These are phyloP conservation scores for Marmota monax DNA, from an alignment of 2,113 vertebrate species.

Conservation along the genomic window DNA sequence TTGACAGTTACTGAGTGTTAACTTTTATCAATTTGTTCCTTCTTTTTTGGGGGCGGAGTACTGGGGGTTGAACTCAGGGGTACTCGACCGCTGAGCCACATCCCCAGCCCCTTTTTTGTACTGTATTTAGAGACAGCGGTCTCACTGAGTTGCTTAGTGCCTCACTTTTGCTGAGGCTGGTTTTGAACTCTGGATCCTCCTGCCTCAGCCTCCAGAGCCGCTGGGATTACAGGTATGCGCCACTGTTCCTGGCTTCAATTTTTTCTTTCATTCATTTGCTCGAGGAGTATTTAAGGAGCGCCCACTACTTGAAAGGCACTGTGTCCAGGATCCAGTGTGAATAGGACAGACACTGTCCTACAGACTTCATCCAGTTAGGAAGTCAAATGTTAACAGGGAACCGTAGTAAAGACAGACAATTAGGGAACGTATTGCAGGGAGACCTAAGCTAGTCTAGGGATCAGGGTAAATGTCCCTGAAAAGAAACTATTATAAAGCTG, in stretches of 20 bases:
- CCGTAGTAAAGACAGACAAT: neutral
- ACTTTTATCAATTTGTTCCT: neutral
- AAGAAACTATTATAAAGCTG: neutral
- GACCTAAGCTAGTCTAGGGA: neutral
- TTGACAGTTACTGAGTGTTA: neutral
- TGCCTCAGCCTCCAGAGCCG: too few species aligned
- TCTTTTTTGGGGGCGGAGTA: too few species aligned
- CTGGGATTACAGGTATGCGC: too few species aligned
- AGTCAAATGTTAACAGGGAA: constrained; percentile 8
- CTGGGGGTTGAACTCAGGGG: too few species aligned
- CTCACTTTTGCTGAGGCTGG: too few species aligned
- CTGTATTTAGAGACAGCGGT: too few species aligned
- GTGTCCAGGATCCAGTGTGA: neutral
- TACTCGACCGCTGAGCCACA: too few species aligned
- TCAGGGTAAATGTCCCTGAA: neutral
- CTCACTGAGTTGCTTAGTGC: too few species aligned
- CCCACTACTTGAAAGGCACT: neutral
- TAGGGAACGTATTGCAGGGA: neutral
- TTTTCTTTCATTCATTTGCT: neutral
- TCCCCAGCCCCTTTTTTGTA: too few species aligned
- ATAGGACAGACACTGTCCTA: neutral
- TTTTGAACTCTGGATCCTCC: too few species aligned
- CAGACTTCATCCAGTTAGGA: neutral
- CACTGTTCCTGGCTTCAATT: neutral
- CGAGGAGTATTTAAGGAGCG: neutral